Conservation (phyloP, 2,888 invertebrate genomes). For the Drosophila neutralis region DNA sequence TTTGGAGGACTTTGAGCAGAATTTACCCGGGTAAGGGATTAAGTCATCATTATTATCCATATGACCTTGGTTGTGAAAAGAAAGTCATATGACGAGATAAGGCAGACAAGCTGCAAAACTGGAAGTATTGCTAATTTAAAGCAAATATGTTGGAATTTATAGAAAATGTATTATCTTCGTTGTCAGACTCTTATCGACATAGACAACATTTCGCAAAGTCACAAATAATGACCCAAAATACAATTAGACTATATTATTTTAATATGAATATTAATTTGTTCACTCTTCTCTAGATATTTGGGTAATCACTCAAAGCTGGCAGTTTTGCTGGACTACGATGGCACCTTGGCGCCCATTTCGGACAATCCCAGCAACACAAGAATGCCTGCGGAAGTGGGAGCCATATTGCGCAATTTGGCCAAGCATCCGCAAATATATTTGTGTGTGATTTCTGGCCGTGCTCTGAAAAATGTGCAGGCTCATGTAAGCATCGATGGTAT, state of each 20-base stretch:
- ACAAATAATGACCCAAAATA: neutral
- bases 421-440: slow-evolving; percentile 89
- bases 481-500: slow-evolving; percentile 87
- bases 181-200: neutral
- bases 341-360: slow-evolving; percentile 90
- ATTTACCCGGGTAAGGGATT: slow-evolving; percentile 80
- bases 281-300: slow-evolving; percentile 80
- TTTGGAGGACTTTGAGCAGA: slow-evolving; percentile 78
- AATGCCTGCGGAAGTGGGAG: slow-evolving; percentile 88
- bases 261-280: neutral
- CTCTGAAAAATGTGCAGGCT: slow-evolving; percentile 88
- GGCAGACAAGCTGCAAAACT: neutral
- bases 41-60: slow-evolving; percentile 17
- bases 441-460: slow-evolving; percentile 90
- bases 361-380: slow-evolving; percentile 89
- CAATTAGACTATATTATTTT: neutral
- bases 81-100: slow-evolving; percentile 58
- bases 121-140: neutral
- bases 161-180: neutral
- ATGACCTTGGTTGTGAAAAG: slow-evolving; percentile 65
- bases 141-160: neutral
- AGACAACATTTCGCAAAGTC: neutral
- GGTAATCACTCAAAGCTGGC: slow-evolving; percentile 88
- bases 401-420: slow-evolving; percentile 87
- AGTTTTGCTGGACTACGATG: slow-evolving; percentile 90